These are phyloP conservation scores for Brachyopa scutellaris DNA, from an alignment of 2,888 invertebrate species.

Conservation along the genomic window DNA sequence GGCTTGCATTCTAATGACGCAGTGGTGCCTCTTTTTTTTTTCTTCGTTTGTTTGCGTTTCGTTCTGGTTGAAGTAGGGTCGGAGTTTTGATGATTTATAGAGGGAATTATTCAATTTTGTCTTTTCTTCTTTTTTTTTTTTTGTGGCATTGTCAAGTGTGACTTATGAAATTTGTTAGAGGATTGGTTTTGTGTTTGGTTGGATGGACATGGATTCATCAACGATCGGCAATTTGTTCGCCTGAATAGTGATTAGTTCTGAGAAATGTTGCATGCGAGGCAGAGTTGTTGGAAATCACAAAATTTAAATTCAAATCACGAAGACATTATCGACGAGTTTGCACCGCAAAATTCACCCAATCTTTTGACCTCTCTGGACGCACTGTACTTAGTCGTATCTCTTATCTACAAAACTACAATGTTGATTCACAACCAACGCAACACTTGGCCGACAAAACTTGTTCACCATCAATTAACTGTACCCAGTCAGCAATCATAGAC, in stretches of 20 bases:
- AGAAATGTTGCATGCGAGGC: slow-evolving; percentile 19
- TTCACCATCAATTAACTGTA: slow-evolving; percentile 38
- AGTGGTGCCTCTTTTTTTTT: slow-evolving; percentile 9
- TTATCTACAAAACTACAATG: neutral
- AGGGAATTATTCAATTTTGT: slow-evolving; percentile 37
- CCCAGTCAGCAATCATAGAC: slow-evolving; percentile 35
- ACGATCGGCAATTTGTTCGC: slow-evolving; percentile 41
- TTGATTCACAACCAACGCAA: slow-evolving; percentile 11
- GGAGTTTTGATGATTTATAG: slow-evolving; percentile 50
- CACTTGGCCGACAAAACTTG: slow-evolving; percentile 32
- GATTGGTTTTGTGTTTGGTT: neutral
- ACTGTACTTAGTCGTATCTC: too few relatives aligned
- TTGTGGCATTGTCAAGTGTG: slow-evolving; percentile 19
- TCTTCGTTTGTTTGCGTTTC: neutral
- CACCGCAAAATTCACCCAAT: neutral
- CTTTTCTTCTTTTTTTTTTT: slow-evolving; percentile 11
- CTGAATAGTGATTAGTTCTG: slow-evolving; percentile 65
- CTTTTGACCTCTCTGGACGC: neutral
- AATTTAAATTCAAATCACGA: neutral
- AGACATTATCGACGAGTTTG: neutral
- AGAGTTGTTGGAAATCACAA: neutral
- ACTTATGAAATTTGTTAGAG: slow-evolving; percentile 55
- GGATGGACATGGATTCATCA: too few relatives aligned
- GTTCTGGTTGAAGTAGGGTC: slow-evolving; percentile 14
- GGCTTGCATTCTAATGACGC: slow-evolving; percentile 61